These are phyloP conservation scores for Harpegnathos saltator DNA, from an alignment of 1,140 invertebrate species.

Conservation along the genomic window DNA sequence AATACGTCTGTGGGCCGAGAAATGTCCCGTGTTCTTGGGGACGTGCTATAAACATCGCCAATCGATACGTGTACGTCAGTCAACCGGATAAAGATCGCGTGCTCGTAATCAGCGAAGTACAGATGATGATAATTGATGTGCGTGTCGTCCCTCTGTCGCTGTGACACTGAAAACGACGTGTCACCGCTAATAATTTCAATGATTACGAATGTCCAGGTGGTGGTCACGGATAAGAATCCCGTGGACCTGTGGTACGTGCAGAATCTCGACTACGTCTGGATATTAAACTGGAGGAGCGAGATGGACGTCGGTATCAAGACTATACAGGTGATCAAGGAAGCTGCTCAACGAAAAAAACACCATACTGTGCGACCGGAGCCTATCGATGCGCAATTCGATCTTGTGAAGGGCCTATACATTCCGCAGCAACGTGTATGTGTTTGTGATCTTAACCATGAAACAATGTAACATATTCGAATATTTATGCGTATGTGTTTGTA, in stretches of 20 bases:
- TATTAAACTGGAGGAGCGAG: slow-evolving; percentile 90
- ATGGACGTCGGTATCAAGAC: slow-evolving; percentile 89
- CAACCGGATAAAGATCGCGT: slow-evolving; percentile 91
- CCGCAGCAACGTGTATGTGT: slow-evolving; percentile 87
- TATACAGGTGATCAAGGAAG: slow-evolving; percentile 92
- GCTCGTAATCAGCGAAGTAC: slow-evolving; percentile 90
- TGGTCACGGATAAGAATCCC: slow-evolving; percentile 91
- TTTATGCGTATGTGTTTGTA: background rate
- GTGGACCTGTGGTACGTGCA: slow-evolving; percentile 91
- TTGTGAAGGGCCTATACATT: slow-evolving; percentile 91
- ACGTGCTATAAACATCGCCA: slow-evolving; percentile 90
- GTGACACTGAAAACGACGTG: background rate
- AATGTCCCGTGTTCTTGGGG: slow-evolving; percentile 91
- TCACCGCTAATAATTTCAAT: background rate
- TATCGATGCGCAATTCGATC: slow-evolving; percentile 92
- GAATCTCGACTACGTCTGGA: slow-evolving; percentile 93
- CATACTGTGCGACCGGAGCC: slow-evolving; percentile 93
- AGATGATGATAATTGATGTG: slow-evolving; percentile 91
- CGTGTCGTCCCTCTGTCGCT: slow-evolving; percentile 73
- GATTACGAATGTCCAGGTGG: slow-evolving; percentile 85
- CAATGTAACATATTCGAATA: no score
- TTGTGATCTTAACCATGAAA: no score
- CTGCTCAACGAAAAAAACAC: slow-evolving; percentile 91
- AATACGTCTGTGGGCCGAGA: slow-evolving; percentile 91
- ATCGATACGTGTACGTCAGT: slow-evolving; percentile 91